These are phyloP conservation scores for Perognathus longimembris DNA, from an alignment of 2,113 vertebrate species.

Conservation along the genomic window DNA sequence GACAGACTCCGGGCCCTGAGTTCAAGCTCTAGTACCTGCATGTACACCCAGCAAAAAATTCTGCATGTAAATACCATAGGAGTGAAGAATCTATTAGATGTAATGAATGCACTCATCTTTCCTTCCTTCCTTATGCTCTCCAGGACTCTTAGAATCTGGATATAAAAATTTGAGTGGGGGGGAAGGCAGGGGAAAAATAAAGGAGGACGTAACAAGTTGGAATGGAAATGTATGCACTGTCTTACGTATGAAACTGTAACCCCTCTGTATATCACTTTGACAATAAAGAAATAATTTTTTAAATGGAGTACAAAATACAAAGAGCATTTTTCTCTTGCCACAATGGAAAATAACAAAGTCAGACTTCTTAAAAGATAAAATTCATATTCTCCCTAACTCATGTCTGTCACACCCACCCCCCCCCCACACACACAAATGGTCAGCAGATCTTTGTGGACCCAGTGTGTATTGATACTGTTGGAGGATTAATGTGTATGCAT, in stretches of 20 bases:
- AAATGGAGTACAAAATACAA: conserved; percentile 24
- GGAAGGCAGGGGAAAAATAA: no score
- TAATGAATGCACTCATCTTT: not conserved
- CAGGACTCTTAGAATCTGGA: not conserved
- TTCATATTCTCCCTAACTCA: conserved; percentile 64
- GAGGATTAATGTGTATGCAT: conserved; percentile 69
- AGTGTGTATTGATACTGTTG: conserved; percentile 52
- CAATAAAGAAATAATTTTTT: no score
- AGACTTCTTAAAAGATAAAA: conserved; percentile 45
- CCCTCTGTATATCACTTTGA: no score
- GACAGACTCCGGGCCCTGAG: no score
- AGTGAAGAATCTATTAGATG: not conserved
- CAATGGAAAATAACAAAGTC: conserved; percentile 40
- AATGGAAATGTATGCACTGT: no score
- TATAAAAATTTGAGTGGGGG: no score
- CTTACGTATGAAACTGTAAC: no score
- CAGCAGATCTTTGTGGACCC: conserved; percentile 37
- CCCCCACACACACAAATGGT: conserved; percentile 21
- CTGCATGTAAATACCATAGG: not conserved
- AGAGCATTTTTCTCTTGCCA: not conserved
- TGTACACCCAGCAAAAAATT: not conserved
- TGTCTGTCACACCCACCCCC: not conserved
- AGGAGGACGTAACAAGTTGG: no score
- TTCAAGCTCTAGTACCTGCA: no score
- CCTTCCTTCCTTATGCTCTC: not conserved